Percentiles rank a stretch among this genome's conserved stretches.
phyloP scores from a whole-genome alignment of 2,113 vertebrate species.

The Petaurus breviceps region DNA sequence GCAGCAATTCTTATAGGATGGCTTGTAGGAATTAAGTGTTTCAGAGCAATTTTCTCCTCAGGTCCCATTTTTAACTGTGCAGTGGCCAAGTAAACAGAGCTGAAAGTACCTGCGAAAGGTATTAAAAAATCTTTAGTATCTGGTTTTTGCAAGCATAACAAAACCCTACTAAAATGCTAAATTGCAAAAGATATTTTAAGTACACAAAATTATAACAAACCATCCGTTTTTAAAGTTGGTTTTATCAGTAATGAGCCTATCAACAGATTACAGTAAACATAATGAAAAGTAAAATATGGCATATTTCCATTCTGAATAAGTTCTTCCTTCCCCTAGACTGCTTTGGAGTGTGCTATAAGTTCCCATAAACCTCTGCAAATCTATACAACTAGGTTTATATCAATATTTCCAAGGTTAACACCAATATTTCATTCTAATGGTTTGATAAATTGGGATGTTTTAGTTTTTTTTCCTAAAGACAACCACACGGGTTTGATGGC shows the following conservation, averaged over 20 bases:
- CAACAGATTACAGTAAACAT: not conserved
- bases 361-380: constrained; percentile 2
- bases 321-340: not conserved
- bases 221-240: not conserved
- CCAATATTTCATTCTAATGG: not conserved
- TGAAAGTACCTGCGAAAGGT: constrained; percentile 93
- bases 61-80: constrained; percentile 88
- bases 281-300: constrained; percentile 4
- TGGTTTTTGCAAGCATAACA: constrained; percentile 45
- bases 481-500: not conserved
- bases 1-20: constrained; percentile 96
- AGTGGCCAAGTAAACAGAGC: constrained; percentile 96
- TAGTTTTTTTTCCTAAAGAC: constrained; percentile 15
- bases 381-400: constrained; percentile 11
- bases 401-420: constrained; percentile 11
- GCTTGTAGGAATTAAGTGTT: constrained; percentile 97
- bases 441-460: not conserved
- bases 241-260: constrained; percentile 8
- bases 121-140: constrained; percentile 61
- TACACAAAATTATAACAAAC: constrained; percentile 28
- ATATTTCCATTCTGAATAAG: constrained; percentile 46
- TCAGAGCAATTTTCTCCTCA: constrained; percentile 94
- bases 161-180: constrained; percentile 29
- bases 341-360: not conserved
- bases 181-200: constrained; percentile 21